A percentile compares a stretch with the other conserved stretches of the same genome.
Evolutionary conservation across 2,888 invertebrate species (phyloP).

Genomic region (Masnerella sp.): DNA sequence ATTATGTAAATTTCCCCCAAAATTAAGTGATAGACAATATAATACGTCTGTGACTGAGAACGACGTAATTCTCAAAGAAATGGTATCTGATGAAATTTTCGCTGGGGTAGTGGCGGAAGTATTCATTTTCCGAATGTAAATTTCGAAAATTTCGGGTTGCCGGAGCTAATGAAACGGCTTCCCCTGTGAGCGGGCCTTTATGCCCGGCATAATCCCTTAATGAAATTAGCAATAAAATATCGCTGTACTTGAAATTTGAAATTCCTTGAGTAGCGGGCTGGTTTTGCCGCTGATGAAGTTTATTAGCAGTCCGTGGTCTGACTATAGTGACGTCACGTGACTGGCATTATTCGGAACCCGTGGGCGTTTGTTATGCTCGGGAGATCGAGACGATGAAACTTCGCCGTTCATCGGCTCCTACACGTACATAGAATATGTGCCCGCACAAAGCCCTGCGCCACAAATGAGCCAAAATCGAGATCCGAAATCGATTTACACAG

Average conservation of each 20-base stretch:
- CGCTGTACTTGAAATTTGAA: constrained; percentile 40
- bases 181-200: background rate
- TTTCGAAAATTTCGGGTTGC: no score
- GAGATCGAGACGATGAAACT: constrained; percentile 51
- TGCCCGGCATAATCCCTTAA: constrained; percentile 16
- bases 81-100: no score
- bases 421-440: constrained; percentile 39
- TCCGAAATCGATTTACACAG: constrained; percentile 53
- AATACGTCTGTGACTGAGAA: no score
- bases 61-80: no score
- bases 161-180: constrained; percentile 21
- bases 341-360: constrained; percentile 53
- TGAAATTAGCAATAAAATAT: constrained; percentile 47
- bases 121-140: no score
- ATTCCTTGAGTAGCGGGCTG: constrained; percentile 18
- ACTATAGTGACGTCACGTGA: constrained; percentile 58
- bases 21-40: no score
- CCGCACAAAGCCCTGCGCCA: constrained; percentile 36
- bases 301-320: constrained; percentile 57
- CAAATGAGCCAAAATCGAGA: constrained; percentile 51
- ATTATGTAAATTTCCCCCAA: no score
- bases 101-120: no score
- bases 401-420: constrained; percentile 47
- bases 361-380: constrained; percentile 51
- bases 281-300: constrained; percentile 50